Evolutionary conservation across 2,888 invertebrate genomes (phyloP), one percentile per base, ranked within the genome.

Genomic region (Serripes groenlandicus): DNA sequence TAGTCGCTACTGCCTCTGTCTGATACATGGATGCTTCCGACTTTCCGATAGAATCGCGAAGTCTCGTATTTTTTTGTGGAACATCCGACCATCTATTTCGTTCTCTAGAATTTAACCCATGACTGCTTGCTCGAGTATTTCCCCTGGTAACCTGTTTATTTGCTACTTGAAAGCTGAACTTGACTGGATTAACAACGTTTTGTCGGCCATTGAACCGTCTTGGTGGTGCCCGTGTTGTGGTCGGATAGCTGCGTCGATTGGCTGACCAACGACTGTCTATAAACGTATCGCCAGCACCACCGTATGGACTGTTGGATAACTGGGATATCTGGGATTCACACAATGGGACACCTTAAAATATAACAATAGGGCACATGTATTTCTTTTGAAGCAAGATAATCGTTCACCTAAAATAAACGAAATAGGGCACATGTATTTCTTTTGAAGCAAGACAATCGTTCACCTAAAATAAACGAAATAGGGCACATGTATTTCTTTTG

Each of bases 321-420:
- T 66, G 35, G 23, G 66, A 66, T 1, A 66, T 66, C 37, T 66
- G 66, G n/a, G 66, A 37, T 66, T 66, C 66, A 42, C 7, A 42
- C 15, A 66, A 23, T 4, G 28, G 62, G 9, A 34, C 18, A 11
- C 11, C 9, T 11, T 42, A 42, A 42, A 11, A 42, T 42, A 42
- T 42, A 42, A 11, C 9, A 42, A 11, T 42, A 42, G 18, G 18
- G 9, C 9, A 42, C 9, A 42, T 11, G 11, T 18, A 18, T 18
- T 42, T 42, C 42, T 42, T 11, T 42, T 42, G 9, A 9, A 9
- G 42, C 42, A 9, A 11, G 42, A 18, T 42, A 11, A 42, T 9
- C 9, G 42, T 9, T 18, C 42, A 42, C 9, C 9, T 42, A 11
- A 11, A 9, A 18, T 11, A 42, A 42, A 9, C 42, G 11, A 42